Conservation (phyloP, 2,113 vertebrate species). For the Meriones unguiculatus region DNA sequence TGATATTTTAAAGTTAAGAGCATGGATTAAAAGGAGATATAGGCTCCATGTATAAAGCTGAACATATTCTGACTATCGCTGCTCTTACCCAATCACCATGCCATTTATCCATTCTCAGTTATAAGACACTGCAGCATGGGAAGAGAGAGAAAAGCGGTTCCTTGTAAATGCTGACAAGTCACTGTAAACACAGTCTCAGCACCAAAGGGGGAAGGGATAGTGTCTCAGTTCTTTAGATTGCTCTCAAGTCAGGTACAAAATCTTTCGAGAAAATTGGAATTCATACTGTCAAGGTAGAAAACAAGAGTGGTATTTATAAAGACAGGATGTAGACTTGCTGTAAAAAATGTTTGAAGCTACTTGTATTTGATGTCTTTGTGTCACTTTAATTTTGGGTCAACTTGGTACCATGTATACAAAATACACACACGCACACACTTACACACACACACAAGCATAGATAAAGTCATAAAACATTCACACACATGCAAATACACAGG, state of each 20-base stretch:
- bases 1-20: conserved; percentile 23
- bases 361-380: conserved; percentile 6
- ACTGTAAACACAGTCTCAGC: background rate
- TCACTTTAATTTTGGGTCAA: conserved; percentile 19
- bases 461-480: background rate
- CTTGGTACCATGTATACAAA: background rate
- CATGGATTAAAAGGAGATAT: background rate
- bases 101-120: background rate
- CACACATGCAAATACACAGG: background rate
- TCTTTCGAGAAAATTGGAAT: conserved; percentile 9
- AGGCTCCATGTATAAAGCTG: background rate
- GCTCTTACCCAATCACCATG: background rate
- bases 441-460: background rate
- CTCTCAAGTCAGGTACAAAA: conserved; percentile 12
- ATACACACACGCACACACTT: background rate
- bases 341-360: conserved; percentile 34
- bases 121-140: background rate
- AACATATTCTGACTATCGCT: background rate
- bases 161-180: background rate
- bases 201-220: background rate
- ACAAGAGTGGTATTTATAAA: background rate
- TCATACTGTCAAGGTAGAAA: conserved; percentile 29
- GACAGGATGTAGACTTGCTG: background rate
- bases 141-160: conserved; percentile 34
- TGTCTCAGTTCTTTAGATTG: background rate